Conservation (phyloP, 1,140 invertebrate genomes). For the Drosophila oshimai region DNA sequence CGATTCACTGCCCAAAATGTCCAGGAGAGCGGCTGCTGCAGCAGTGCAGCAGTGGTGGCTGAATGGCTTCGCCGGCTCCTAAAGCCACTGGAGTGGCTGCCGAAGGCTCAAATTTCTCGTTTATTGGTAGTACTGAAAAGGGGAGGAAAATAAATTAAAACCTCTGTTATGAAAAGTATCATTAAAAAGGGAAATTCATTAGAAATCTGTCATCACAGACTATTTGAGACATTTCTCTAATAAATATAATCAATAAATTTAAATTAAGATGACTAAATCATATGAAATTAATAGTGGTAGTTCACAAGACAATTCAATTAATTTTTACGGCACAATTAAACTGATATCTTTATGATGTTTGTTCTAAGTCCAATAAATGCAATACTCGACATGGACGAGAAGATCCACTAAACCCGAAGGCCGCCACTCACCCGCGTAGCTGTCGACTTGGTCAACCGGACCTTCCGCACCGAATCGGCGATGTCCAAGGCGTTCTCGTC, state of each 20-base stretch:
- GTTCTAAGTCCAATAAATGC: background rate
- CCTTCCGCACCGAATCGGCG: slow-evolving; percentile 78
- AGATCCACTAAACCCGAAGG: slow-evolving; percentile 10
- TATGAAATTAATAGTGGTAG: background rate
- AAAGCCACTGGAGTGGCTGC: background rate
- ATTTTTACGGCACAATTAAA: background rate
- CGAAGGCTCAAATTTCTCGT: slow-evolving; percentile 44
- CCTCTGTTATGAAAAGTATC: no score
- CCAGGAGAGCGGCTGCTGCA: slow-evolving; percentile 58
- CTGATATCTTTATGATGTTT: background rate
- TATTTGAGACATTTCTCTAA: no score
- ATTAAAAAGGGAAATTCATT: no score
- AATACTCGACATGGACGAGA: slow-evolving; percentile 15
- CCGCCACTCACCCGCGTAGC: slow-evolving; percentile 55
- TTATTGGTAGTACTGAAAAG: slow-evolving; percentile 30
- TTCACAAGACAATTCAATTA: background rate
- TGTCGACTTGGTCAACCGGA: slow-evolving; percentile 56
- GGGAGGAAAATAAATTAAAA: background rate
- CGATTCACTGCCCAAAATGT: slow-evolving; percentile 83
- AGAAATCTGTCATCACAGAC: no score
- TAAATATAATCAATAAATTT: no score
- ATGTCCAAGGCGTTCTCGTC: slow-evolving; percentile 78
- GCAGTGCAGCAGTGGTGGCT: background rate
- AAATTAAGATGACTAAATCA: background rate
- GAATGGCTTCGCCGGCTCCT: background rate